Percentiles rank a stretch among this genome's conserved stretches.
These are phyloP conservation scores for Argyra leucocephala DNA, from an alignment of 2,888 invertebrate species.

Conservation along the genomic window DNA sequence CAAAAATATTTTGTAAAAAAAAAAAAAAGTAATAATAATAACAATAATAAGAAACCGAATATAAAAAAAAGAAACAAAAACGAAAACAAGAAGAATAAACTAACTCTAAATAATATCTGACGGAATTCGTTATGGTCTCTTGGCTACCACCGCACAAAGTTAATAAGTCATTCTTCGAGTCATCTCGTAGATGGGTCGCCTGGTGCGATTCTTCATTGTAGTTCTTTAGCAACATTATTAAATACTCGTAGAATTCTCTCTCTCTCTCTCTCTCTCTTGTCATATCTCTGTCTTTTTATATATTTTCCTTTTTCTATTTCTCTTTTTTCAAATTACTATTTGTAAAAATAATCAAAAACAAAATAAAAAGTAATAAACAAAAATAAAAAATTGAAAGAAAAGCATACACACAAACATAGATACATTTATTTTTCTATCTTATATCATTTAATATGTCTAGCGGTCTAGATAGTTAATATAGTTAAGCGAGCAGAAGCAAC, in stretches of 20 bases:
- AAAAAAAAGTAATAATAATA: background rate
- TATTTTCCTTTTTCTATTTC: too few relatives aligned
- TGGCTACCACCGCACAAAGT: conserved; percentile 28
- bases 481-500: background rate
- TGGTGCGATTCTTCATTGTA: conserved; percentile 6
- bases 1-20: conserved; percentile 7
- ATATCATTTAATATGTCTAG: conserved; percentile 1
- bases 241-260: background rate
- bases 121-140: conserved; percentile 27
- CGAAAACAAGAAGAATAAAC: background rate
- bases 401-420: background rate
- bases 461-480: background rate
- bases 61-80: background rate
- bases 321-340: background rate
- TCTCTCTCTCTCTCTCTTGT: too few relatives aligned
- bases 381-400: too few relatives aligned
- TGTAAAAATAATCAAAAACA: conserved; percentile 1
- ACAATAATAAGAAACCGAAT: background rate
- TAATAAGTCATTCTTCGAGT: conserved; percentile 27
- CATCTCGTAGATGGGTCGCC: conserved; percentile 9
- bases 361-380: background rate
- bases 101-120: conserved; percentile 9
- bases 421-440: too few relatives aligned
- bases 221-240: conserved; percentile 2
- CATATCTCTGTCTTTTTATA: too few relatives aligned